phyloP scores from a whole-genome alignment of 2,888 invertebrate genomes.

The Xestia c-nigrum region DNA sequence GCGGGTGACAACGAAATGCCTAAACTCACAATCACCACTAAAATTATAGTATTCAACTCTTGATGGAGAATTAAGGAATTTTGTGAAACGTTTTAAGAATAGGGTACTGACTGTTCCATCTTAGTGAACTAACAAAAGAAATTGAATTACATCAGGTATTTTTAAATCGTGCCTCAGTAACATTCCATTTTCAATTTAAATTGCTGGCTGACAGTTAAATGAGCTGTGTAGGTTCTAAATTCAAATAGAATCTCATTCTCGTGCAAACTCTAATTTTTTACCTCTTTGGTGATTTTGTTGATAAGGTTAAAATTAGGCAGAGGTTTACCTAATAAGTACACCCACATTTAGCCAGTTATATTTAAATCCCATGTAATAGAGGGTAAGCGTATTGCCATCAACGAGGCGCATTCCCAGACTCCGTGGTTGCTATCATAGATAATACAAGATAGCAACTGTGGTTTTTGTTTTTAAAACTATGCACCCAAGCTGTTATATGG shows the following conservation, averaged over 20 bases:
- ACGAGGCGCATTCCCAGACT: no score
- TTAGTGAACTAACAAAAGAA: slow-evolving; percentile 43
- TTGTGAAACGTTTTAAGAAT: slow-evolving; percentile 56
- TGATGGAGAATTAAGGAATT: slow-evolving; percentile 58
- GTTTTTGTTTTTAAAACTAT: no score
- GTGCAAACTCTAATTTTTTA: not conserved
- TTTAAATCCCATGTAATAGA: no score
- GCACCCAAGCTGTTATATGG: no score
- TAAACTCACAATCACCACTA: slow-evolving; percentile 64
- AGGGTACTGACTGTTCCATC: slow-evolving; percentile 32
- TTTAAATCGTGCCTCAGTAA: slow-evolving; percentile 47
- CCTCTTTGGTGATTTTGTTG: not conserved
- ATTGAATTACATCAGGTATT: slow-evolving; percentile 47
- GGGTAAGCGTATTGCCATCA: no score
- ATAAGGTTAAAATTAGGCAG: no score
- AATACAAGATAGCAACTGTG: no score
- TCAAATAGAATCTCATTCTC: not conserved
- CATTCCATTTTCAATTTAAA: slow-evolving; percentile 49
- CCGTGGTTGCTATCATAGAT: no score
- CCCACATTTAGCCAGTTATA: no score
- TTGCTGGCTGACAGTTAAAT: not conserved
- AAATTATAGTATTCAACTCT: slow-evolving; percentile 65
- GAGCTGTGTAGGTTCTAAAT: slow-evolving; percentile 11
- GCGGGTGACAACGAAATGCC: slow-evolving; percentile 57
- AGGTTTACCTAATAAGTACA: no score